These are phyloP conservation scores for Cancer borealis DNA, from an alignment of 2,888 invertebrate genomes.

Conservation along the genomic window DNA sequence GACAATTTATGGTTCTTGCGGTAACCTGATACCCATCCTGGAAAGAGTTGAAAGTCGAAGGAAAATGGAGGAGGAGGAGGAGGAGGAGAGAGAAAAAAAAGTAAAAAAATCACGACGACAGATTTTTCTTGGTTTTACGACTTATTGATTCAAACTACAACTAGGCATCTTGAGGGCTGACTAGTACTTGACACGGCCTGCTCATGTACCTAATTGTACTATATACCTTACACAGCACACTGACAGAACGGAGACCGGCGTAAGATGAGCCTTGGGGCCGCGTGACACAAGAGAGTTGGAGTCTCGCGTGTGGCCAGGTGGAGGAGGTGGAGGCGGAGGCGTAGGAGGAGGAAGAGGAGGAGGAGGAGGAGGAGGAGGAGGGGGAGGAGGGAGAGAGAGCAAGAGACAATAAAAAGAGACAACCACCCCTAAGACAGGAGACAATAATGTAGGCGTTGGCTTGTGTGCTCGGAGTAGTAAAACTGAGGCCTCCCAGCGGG, in stretches of 20 bases:
- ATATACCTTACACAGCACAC: background rate
- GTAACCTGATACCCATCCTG: no score
- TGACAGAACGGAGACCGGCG: background rate
- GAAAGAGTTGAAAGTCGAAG: background rate
- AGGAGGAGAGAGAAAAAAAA: background rate
- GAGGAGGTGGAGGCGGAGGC: background rate
- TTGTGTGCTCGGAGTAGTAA: slow-evolving; percentile 25
- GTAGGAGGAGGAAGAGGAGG: background rate
- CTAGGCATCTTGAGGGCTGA: background rate
- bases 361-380: background rate
- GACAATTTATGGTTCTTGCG: no score
- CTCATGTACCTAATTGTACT: background rate
- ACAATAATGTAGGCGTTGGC: slow-evolving; percentile 42
- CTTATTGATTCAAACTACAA: background rate
- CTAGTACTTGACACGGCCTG: background rate
- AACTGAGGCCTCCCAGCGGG: slow-evolving; percentile 42
- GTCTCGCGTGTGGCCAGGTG: slow-evolving; percentile 2
- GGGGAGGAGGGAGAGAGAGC: background rate
- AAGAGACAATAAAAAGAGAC: slow-evolving; percentile 1
- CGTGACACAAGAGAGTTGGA: background rate
- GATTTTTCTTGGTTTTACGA: background rate
- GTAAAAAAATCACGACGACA: background rate
- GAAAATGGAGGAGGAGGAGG: background rate
- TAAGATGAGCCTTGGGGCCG: background rate
- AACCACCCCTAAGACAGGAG: background rate